Conservation (phyloP, 2,797 vertebrate species). For the Sebastes paucispinis region DNA sequence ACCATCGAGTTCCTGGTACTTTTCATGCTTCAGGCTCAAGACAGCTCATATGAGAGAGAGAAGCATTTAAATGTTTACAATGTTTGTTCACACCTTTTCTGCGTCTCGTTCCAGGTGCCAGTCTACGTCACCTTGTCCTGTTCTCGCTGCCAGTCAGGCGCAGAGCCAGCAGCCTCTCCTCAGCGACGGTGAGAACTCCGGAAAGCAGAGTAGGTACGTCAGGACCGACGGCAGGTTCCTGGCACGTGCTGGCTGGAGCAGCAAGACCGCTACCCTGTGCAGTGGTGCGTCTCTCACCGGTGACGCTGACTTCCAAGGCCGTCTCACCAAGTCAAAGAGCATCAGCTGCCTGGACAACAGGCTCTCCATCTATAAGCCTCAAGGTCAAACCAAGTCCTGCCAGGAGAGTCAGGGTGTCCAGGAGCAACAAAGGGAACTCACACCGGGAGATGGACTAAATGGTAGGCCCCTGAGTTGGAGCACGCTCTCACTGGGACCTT, state of each 20-base stretch:
- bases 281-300: constrained; percentile 76
- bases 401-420: constrained; percentile 66
- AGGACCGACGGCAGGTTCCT: constrained; percentile 83
- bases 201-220: constrained; percentile 80
- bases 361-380: constrained; percentile 85
- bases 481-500: constrained; percentile 85
- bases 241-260: constrained; percentile 84
- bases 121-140: constrained; percentile 88
- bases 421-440: constrained; percentile 70
- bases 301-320: constrained; percentile 77
- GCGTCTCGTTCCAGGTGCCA: constrained; percentile 87
- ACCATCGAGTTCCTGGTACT: constrained; percentile 38
- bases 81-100: constrained; percentile 16
- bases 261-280: constrained; percentile 71
- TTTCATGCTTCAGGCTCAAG: constrained; percentile 18
- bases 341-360: constrained; percentile 91
- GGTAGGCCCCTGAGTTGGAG: constrained; percentile 83
- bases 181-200: constrained; percentile 86
- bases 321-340: constrained; percentile 88
- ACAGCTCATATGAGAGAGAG: constrained; percentile 10
- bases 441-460: constrained; percentile 78
- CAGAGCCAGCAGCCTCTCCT: constrained; percentile 85
- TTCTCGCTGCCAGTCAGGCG: constrained; percentile 83
- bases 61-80: not conserved
- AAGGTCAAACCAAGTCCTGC: constrained; percentile 41